Conservation (phyloP, 2,888 invertebrate species). For the Lasioglossum villosulum region DNA sequence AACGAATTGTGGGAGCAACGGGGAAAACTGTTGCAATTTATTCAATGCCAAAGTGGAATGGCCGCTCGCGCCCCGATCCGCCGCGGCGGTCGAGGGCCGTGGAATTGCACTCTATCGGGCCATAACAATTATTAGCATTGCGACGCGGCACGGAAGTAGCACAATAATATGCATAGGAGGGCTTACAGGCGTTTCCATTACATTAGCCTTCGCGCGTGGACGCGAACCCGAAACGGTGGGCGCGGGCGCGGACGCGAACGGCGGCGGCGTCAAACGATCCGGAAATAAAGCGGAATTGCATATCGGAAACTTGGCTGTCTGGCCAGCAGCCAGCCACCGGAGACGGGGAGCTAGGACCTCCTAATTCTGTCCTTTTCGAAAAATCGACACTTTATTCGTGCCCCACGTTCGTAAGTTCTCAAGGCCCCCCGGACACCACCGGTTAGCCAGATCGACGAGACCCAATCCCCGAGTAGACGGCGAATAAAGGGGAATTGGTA, state of each 20-base stretch:
- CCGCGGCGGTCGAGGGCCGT: conserved; percentile 47
- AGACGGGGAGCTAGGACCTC: conserved; percentile 53
- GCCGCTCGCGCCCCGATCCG: conserved; percentile 31
- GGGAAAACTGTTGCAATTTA: conserved; percentile 74
- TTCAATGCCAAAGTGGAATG: conserved; percentile 71
- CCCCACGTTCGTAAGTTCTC: conserved; percentile 53
- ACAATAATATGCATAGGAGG: conserved; percentile 81
- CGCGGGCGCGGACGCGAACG: background rate
- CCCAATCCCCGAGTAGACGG: conserved; percentile 49
- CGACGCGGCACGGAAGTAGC: conserved; percentile 75
- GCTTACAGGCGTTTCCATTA: conserved; percentile 80
- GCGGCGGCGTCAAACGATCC: conserved; percentile 76
- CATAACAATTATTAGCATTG: conserved; percentile 81
- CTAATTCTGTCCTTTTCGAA: conserved; percentile 74
- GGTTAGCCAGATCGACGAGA: conserved; percentile 38
- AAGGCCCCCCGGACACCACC: conserved; percentile 26
- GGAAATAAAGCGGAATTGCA: conserved; percentile 82
- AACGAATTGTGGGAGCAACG: conserved; percentile 57
- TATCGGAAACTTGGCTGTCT: conserved; percentile 76
- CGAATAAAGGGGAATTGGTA: conserved; percentile 41
- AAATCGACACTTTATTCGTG: conserved; percentile 70
- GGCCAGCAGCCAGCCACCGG: conserved; percentile 66
- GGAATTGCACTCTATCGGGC: conserved; percentile 75
- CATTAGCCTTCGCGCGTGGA: conserved; percentile 78
- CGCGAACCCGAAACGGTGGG: conserved; percentile 51